Percentiles rank a stretch among this genome's conserved stretches.
Evolutionary conservation across 2,888 invertebrate genomes (phyloP).

Genomic region (Cryptocephalus moraei): DNA sequence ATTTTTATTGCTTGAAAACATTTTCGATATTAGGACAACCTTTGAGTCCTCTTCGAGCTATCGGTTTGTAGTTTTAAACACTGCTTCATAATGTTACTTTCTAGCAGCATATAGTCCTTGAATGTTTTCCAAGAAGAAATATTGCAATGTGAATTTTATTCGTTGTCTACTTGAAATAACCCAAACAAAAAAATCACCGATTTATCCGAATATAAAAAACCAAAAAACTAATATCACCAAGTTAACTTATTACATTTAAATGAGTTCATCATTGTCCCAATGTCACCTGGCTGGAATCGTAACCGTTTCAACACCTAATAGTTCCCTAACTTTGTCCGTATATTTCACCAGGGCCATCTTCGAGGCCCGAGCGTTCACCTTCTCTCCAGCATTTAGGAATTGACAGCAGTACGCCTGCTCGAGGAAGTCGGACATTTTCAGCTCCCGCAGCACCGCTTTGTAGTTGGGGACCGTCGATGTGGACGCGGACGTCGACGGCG

Average conservation of each 20-base stretch:
- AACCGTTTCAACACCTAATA: conserved; percentile 72
- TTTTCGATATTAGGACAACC: too few relatives aligned
- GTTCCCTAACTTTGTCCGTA: conserved; percentile 71
- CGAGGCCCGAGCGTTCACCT: conserved; percentile 68
- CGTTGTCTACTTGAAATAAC: too few relatives aligned
- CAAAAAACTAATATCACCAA: neutral
- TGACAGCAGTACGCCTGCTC: conserved; percentile 74
- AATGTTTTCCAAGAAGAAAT: too few relatives aligned
- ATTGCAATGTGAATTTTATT: too few relatives aligned
- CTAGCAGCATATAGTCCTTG: too few relatives aligned
- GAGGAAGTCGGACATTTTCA: conserved; percentile 70
- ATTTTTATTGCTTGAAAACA: too few relatives aligned
- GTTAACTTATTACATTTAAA: neutral
- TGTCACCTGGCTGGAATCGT: conserved; percentile 50
- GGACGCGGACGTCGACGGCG: conserved; percentile 38
- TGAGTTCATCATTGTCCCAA: conserved; percentile 3
- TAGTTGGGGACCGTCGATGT: conserved; percentile 16
- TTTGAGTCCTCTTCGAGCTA: too few relatives aligned
- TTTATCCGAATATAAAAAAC: too few relatives aligned
- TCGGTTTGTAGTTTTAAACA: too few relatives aligned
- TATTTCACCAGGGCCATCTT: conserved; percentile 75
- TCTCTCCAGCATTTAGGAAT: conserved; percentile 66
- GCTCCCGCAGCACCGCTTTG: conserved; percentile 48
- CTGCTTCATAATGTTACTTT: too few relatives aligned
- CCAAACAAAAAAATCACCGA: too few relatives aligned